A percentile compares a stretch with the other conserved stretches of the same genome.
Evolutionary conservation across 1,140 invertebrate species (phyloP).

Genomic region (Pseudomyrmex dendroicus): DNA sequence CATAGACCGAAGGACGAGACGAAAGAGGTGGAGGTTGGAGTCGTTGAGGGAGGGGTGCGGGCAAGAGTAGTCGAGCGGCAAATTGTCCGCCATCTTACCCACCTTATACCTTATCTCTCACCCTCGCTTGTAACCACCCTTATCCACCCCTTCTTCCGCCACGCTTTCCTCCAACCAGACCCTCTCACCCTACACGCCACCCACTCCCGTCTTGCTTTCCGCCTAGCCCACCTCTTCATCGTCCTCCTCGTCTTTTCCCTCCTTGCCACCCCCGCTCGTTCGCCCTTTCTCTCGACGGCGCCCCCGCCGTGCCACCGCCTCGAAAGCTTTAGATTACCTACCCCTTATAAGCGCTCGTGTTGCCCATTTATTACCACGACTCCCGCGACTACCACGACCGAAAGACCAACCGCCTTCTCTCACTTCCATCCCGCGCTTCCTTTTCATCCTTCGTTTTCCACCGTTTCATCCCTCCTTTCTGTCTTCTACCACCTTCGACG

Average conservation of each 20-base stretch:
- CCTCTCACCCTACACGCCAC: conserved; percentile 64
- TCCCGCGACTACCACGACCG: conserved; percentile 80
- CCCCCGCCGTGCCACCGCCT: conserved; percentile 73
- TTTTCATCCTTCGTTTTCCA: conserved; percentile 46
- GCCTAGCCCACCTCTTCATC: not conserved
- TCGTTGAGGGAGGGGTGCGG: conserved; percentile 81
- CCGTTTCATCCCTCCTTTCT: conserved; percentile 21
- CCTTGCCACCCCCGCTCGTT: conserved; percentile 1
- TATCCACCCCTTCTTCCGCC: conserved; percentile 64
- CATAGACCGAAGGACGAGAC: conserved; percentile 77
- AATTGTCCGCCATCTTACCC: conserved; percentile 86
- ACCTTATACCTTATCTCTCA: conserved; percentile 84
- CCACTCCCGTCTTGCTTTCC: conserved; percentile 25
- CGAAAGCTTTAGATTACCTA: conserved; percentile 84
- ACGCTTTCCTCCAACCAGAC: conserved; percentile 66
- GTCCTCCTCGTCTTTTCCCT: conserved; percentile 47
- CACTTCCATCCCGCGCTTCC: conserved; percentile 19
- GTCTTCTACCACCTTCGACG: not conserved
- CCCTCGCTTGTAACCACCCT: conserved; percentile 72
- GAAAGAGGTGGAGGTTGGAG: conserved; percentile 64
- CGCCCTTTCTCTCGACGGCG: conserved; percentile 30
- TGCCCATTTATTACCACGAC: conserved; percentile 84
- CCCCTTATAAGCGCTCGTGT: conserved; percentile 85
- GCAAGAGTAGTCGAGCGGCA: conserved; percentile 85
- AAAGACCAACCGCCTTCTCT: conserved; percentile 74